Conservation (phyloP, 2,888 invertebrate genomes). For the Uloborus plumipes region DNA sequence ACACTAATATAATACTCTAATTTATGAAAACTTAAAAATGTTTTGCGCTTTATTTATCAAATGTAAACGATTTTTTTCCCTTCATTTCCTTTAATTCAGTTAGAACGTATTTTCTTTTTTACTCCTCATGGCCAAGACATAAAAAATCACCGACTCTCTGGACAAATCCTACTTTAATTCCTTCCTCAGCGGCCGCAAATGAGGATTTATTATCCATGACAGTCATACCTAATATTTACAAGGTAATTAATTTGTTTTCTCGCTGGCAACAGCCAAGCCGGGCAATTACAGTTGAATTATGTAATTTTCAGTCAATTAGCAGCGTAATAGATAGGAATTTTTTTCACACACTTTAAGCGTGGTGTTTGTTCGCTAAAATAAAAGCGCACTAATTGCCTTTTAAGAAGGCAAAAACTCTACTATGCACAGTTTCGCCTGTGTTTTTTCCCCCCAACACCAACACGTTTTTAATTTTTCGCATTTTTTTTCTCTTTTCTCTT, state of each 20-base stretch:
- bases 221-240: constrained; percentile 63
- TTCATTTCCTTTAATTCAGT: too few relatives aligned
- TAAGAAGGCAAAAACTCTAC: constrained; percentile 52
- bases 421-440: constrained; percentile 28
- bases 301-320: constrained; percentile 64
- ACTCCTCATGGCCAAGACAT: too few relatives aligned
- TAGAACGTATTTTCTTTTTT: too few relatives aligned
- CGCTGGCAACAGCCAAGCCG: background rate
- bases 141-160: constrained; percentile 2
- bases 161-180: constrained; percentile 54
- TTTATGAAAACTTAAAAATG: too few relatives aligned
- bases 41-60: too few relatives aligned
- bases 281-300: constrained; percentile 64
- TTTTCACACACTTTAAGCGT: constrained; percentile 30
- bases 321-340: constrained; percentile 60
- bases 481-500: constrained; percentile 20
- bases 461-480: constrained; percentile 40
- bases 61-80: too few relatives aligned
- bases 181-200: constrained; percentile 38
- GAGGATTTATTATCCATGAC: constrained; percentile 61
- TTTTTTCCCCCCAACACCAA: constrained; percentile 25
- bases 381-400: constrained; percentile 62
- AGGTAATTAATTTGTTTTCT: constrained; percentile 61
- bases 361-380: constrained; percentile 63
- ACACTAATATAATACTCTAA: too few relatives aligned